Conservation (phyloP, 2,888 invertebrate genomes). For the Harmothoe impar region DNA sequence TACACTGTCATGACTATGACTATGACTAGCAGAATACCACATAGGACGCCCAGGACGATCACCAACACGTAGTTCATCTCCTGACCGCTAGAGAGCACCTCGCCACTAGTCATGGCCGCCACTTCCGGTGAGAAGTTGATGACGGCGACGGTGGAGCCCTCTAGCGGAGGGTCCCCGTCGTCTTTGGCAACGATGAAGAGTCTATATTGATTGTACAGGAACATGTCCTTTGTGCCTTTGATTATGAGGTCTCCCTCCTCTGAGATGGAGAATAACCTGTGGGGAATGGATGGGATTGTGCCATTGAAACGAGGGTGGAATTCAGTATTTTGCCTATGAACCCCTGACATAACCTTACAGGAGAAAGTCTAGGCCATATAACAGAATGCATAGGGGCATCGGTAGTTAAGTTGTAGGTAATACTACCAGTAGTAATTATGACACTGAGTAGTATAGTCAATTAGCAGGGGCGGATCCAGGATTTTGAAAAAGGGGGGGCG, state of each 20-base stretch:
- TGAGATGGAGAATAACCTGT: constrained; percentile 54
- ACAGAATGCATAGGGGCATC: too few species aligned
- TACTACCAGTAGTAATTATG: too few species aligned
- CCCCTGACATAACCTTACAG: too few species aligned
- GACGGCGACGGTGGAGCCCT: constrained; percentile 54
- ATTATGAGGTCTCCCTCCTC: constrained; percentile 20
- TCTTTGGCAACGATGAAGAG: constrained; percentile 58
- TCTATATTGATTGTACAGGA: background rate
- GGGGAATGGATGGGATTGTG: background rate
- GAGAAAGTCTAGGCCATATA: too few species aligned
- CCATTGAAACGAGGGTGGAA: background rate
- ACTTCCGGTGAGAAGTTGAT: constrained; percentile 1
- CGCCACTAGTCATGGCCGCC: background rate
- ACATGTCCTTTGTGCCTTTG: background rate
- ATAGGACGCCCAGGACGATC: constrained; percentile 60
- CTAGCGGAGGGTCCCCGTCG: constrained; percentile 61
- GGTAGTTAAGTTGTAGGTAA: too few species aligned
- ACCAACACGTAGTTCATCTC: constrained; percentile 61
- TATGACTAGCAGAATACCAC: constrained; percentile 61
- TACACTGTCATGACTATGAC: constrained; percentile 50
- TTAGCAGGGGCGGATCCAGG: too few species aligned
- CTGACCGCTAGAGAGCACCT: background rate
- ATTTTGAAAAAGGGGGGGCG: too few species aligned
- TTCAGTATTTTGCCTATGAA: too few species aligned
- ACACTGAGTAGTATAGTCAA: too few species aligned